Conservation (phyloP, 2,888 invertebrate species). For the Disparrhopalites patrizii region DNA sequence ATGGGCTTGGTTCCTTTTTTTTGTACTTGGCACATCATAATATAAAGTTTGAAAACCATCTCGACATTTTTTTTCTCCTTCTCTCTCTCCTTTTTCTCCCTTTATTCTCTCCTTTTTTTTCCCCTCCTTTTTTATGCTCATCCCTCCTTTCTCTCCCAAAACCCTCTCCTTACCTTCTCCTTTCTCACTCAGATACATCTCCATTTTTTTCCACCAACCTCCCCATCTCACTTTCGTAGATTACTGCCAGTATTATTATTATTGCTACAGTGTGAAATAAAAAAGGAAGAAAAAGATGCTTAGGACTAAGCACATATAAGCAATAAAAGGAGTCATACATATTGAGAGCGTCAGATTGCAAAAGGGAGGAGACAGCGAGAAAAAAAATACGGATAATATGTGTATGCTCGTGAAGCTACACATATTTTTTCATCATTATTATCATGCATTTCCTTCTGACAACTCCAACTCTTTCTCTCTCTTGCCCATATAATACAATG, state of each 20-base stretch:
- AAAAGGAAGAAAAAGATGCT: no score
- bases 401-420: no score
- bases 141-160: neutral
- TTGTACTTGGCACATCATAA: conserved; percentile 10
- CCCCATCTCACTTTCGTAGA: neutral
- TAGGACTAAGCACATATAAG: no score
- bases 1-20: neutral
- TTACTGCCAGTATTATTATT: no score
- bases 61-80: neutral
- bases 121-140: neutral
- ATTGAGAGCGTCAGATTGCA: neutral
- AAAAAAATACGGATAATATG: no score
- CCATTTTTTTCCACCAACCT: neutral
- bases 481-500: no score
- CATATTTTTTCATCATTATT: no score
- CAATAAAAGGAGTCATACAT: no score
- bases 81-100: neutral
- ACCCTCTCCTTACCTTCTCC: neutral
- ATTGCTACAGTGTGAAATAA: no score
- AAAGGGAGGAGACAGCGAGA: neutral
- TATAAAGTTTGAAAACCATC: conserved; percentile 6
- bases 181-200: neutral
- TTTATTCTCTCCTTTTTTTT: neutral
- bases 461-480: no score
- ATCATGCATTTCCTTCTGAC: no score